A percentile compares a stretch with the other conserved stretches of the same genome.
These are phyloP conservation scores for Ophraella communa DNA, from an alignment of 2,888 invertebrate genomes.

Conservation along the genomic window DNA sequence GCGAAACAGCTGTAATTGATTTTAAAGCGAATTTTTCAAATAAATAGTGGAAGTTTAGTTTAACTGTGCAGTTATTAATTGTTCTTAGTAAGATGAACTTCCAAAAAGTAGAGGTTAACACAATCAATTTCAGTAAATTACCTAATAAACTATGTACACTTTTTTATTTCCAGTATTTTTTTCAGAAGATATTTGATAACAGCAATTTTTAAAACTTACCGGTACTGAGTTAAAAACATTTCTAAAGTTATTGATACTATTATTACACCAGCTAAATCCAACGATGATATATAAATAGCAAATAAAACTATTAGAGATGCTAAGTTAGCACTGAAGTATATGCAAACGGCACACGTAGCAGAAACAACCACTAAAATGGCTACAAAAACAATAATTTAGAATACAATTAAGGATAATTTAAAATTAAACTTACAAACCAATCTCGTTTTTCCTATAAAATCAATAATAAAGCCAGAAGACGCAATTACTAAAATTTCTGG, in stretches of 20 bases:
- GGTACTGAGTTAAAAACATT: slow-evolving; percentile 69
- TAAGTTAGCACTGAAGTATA: slow-evolving; percentile 52
- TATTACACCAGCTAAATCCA: slow-evolving; percentile 11
- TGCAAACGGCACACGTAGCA: background rate
- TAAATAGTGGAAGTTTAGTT: too few relatives aligned
- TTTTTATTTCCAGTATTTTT: background rate
- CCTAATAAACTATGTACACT: too few relatives aligned
- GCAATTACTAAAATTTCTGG: slow-evolving; percentile 35
- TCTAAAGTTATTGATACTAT: slow-evolving; percentile 67
- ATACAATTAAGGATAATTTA: background rate
- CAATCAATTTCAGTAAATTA: too few relatives aligned
- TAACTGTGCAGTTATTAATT: too few relatives aligned
- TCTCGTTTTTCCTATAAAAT: slow-evolving; percentile 39
- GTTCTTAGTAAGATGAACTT: too few relatives aligned
- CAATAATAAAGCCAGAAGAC: slow-evolving; percentile 36
- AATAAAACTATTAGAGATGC: slow-evolving; percentile 54
- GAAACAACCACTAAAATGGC: slow-evolving; percentile 3
- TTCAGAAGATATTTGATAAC: background rate
- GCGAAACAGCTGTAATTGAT: too few relatives aligned
- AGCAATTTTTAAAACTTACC: slow-evolving; percentile 56
- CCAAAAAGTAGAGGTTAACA: too few relatives aligned
- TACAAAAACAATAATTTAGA: slow-evolving; percentile 2
- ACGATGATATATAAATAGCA: slow-evolving; percentile 57
- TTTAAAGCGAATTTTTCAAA: too few relatives aligned
- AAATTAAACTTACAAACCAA: slow-evolving; percentile 36